A percentile compares a stretch with the other conserved stretches of the same genome.
Evolutionary conservation across 1,140 invertebrate genomes (phyloP).

Genomic region (Reticulitermes speratus): DNA sequence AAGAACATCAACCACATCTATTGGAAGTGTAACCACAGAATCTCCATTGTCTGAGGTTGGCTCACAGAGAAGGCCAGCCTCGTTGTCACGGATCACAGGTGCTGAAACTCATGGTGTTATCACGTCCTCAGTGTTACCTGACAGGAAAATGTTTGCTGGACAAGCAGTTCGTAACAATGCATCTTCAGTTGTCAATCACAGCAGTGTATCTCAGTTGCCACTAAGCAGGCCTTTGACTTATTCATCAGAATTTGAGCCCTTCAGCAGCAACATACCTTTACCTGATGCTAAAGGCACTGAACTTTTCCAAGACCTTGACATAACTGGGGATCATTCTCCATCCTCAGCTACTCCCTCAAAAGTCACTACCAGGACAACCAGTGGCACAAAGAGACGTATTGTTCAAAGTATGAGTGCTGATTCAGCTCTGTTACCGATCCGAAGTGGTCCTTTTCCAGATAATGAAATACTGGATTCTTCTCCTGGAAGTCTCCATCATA

Average conservation of each 20-base stretch:
- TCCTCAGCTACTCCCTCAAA: neutral
- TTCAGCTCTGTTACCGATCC: conserved; percentile 6
- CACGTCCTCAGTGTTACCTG: conserved; percentile 5
- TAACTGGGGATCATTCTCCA: neutral
- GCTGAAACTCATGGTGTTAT: neutral
- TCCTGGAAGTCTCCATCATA: neutral
- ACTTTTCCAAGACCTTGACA: neutral
- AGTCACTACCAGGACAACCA: neutral
- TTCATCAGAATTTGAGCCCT: neutral
- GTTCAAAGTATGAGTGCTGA: neutral
- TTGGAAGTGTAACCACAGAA: neutral
- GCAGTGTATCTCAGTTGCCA: neutral
- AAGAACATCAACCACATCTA: neutral
- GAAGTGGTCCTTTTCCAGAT: conserved; percentile 11
- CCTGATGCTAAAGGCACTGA: neutral
- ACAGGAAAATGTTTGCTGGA: neutral
- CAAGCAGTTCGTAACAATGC: neutral
- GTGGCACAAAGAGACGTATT: neutral
- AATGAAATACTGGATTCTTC: conserved; percentile 1
- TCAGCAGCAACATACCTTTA: neutral
- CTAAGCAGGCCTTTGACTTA: neutral
- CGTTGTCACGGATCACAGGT: neutral
- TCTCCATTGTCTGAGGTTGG: neutral
- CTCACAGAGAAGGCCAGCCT: neutral
- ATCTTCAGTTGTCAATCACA: neutral